Evolutionary conservation across 1,140 invertebrate genomes (phyloP), one percentile per base, ranked within the genome.

Genomic region (Anastrepha obliqua): DNA sequence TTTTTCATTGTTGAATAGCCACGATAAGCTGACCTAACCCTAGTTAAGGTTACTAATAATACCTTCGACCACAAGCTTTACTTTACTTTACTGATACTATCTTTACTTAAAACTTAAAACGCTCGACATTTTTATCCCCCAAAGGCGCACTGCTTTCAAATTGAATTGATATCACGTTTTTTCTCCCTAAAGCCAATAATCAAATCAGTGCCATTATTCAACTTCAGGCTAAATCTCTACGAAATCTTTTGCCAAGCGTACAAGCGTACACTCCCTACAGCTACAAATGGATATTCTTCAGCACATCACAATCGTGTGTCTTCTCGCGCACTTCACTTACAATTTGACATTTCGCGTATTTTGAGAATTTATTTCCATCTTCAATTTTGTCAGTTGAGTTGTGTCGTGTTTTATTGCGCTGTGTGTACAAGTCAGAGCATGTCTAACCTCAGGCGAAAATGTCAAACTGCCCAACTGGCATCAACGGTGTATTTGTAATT

Each of bases 281-380:
- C 47, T 0, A 13, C 47, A 81, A 55, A 29, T n/a, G 74, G 11
- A 20, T 29, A 55, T 29, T 29, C 74, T 51, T 55, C 17, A 51
- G n/a, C 74, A 6, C 47, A 81, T 81, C 47, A 29, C 47, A 55
- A 55, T 42, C 20, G 74, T 55, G 70, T n/a, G 7, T 51, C 74
- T 81, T 20, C 47, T 42, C 42, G 74, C 47, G 47, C 47, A 81
- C 74, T 81, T 81, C 74, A 81, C n/a, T 81, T 51, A 51, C 74
- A 81, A 81, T 81, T 81, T 81, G 74, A 81, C 74, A 81, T 81
- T 81, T 81, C 44, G 74, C 74, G 74, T n/a, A 81, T 81, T 29
- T 81, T 58, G 74, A 55, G 74, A 81, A 81, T 81, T 81, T 81
- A 81, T 81, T 81, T 81, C 74, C 74, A 81, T 81, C 74, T 81